Base-by-base conservation (phyloP, 2,888 invertebrate genomes). In the Uloborus plumipes region DNA sequence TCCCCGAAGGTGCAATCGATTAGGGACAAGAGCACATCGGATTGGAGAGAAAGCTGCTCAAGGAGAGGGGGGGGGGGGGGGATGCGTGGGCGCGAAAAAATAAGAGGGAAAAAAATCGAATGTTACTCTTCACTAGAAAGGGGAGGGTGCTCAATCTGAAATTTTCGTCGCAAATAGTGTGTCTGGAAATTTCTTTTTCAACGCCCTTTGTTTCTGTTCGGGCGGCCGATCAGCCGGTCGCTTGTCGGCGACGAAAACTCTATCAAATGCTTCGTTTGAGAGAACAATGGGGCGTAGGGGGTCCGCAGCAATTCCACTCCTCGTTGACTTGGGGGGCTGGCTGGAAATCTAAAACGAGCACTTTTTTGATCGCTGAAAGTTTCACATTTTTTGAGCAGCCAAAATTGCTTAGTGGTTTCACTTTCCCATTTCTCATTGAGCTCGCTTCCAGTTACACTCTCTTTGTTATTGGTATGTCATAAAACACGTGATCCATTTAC, bases 1-100 rank as follows among this genome's bases (percentile, higher is more conserved):
- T 80, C 73, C 79, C 67, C 73, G 55, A 62, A 61, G 61, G 73
- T 73, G 51, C 67, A 69, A 80, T 73, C 73, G 79, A 80, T 80
- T 80, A 73, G 16, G 49, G 53, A 31, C 39, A 64, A 18, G 51
- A 66, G 66, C 22, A 22, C 49, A 66, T 66, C 50, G 66, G 39
- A n/a, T 65, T 39, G 20, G 50, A 49, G 50, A 65, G 20, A 50
- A 49, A 49, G 20, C 55, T 20, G 20, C 20, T 55, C 55, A 20
- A 49, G 53, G 31, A 18, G 50, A n/a, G n/a, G n/a, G n/a, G n/a
- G n/a, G n/a, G n/a, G n/a, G n/a, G n/a, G n/a, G n/a, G 20, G 53
- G 26, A 13, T 20, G n/a, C 16, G 31, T n/a, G 47, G 49, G 39
- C 26, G 31, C 16, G 31, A 59, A 50, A 55, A 39, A 66, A 26